A percentile compares a stretch with the other conserved stretches of the same genome.
Evolutionary conservation across 1,140 invertebrate species (phyloP).

Genomic region (Phthorimaea operculella): DNA sequence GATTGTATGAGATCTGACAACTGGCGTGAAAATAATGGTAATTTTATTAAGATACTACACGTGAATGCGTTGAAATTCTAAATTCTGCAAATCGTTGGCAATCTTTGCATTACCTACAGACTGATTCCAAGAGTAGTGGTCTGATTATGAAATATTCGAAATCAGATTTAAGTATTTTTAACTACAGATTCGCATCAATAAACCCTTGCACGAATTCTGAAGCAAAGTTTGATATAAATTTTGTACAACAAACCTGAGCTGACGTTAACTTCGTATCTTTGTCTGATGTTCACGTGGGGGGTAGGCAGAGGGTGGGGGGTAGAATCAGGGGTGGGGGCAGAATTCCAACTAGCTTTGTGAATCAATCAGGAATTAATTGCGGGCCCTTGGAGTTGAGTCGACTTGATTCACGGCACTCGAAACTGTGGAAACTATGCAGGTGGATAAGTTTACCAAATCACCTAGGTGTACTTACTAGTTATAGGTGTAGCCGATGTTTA

Average conservation of each 20-base stretch:
- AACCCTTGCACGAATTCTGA: conserved; percentile 27
- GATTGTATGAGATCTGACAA: too few relatives aligned
- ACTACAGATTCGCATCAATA: conserved; percentile 22
- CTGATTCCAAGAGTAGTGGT: too few relatives aligned
- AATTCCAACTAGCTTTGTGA: conserved; percentile 54
- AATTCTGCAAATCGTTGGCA: too few relatives aligned
- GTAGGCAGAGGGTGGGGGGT: conserved; percentile 28
- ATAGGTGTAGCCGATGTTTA: too few relatives aligned
- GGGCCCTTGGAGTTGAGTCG: conserved; percentile 33
- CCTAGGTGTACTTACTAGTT: too few relatives aligned
- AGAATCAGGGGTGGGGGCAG: conserved; percentile 12
- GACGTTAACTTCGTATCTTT: conserved; percentile 64
- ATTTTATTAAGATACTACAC: too few relatives aligned
- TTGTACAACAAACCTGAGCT: conserved; percentile 61
- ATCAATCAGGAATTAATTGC: conserved; percentile 64
- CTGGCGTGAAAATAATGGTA: too few relatives aligned
- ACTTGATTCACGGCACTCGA: conserved; percentile 27
- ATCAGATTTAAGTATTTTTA: too few relatives aligned
- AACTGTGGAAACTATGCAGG: neutral
- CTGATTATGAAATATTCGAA: too few relatives aligned
- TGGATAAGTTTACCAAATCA: too few relatives aligned
- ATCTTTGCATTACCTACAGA: too few relatives aligned
- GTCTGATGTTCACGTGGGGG: conserved; percentile 55
- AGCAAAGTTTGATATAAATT: conserved; percentile 64
- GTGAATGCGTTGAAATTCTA: too few relatives aligned